Evolutionary conservation across 2,888 invertebrate genomes (phyloP).

Genomic region (Stratiomys singularior): DNA sequence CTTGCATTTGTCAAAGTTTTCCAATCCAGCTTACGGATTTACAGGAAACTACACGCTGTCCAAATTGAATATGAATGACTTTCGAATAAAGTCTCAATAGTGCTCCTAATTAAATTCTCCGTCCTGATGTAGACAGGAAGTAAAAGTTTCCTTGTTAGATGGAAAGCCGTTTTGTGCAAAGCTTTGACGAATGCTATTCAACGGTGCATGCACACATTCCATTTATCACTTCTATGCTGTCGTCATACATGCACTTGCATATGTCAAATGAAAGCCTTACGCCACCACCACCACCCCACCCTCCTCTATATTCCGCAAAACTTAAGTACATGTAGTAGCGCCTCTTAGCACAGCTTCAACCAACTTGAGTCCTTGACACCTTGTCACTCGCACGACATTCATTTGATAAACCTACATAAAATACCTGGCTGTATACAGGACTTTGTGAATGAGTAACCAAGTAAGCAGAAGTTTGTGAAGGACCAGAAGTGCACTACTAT

Average conservation of each 20-base stretch:
- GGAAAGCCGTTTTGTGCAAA: background rate
- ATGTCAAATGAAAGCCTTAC: no score
- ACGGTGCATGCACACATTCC: background rate
- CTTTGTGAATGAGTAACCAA: background rate
- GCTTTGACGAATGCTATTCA: background rate
- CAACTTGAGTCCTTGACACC: background rate
- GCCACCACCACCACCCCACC: no score
- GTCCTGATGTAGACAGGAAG: background rate
- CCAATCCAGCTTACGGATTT: background rate
- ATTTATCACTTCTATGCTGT: conserved; percentile 2
- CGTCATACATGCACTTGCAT: background rate
- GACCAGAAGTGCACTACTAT: background rate
- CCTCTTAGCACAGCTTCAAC: no score
- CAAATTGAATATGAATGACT: background rate
- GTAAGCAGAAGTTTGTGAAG: background rate
- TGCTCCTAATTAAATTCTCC: background rate
- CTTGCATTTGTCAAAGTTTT: no score
- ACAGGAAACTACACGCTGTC: background rate
- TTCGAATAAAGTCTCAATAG: background rate
- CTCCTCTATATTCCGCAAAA: no score
- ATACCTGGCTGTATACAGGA: background rate
- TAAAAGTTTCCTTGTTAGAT: conserved; percentile 5
- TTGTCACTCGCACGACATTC: no score
- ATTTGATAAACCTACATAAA: background rate
- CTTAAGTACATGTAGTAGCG: no score